Evolutionary conservation across 2,797 vertebrate species (phyloP).

Genomic region (Eulemur coronatus): DNA sequence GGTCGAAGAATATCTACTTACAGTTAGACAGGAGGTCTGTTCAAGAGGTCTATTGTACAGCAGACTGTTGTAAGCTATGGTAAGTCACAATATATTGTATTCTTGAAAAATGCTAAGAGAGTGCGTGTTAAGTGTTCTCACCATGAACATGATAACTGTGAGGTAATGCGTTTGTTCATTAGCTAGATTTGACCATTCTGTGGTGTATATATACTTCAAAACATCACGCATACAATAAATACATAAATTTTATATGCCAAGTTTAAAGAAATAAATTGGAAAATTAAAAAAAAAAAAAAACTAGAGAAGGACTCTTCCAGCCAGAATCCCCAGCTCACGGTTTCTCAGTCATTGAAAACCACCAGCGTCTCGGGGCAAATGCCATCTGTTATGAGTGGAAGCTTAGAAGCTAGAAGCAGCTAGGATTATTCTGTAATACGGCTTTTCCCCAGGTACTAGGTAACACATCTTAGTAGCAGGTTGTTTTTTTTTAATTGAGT

Average conservation of each 20-base stretch:
- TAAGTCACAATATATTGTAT: neutral
- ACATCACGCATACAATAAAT: neutral
- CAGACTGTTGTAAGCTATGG: too few species aligned
- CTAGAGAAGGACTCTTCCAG: neutral
- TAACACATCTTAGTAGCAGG: neutral
- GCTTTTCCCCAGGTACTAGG: neutral
- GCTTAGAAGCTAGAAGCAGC: neutral
- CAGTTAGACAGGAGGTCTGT: neutral
- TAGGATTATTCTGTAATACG: neutral
- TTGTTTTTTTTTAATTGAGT: neutral
- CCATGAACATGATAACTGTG: too few species aligned
- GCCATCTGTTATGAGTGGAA: too few species aligned
- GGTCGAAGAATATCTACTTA: neutral
- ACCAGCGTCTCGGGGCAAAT: neutral
- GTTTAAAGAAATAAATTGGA: neutral
- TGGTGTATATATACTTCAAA: too few species aligned
- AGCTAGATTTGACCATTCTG: neutral
- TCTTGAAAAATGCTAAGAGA: neutral
- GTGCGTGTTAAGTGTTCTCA: neutral
- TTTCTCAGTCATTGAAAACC: neutral
- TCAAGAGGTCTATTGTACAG: neutral
- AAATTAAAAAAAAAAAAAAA: neutral
- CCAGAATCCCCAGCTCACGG: accelerated
- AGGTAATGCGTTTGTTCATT: neutral
- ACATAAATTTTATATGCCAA: neutral